phyloP scores from a whole-genome alignment of 2,888 invertebrate species.

The Coelopa pilipes region DNA sequence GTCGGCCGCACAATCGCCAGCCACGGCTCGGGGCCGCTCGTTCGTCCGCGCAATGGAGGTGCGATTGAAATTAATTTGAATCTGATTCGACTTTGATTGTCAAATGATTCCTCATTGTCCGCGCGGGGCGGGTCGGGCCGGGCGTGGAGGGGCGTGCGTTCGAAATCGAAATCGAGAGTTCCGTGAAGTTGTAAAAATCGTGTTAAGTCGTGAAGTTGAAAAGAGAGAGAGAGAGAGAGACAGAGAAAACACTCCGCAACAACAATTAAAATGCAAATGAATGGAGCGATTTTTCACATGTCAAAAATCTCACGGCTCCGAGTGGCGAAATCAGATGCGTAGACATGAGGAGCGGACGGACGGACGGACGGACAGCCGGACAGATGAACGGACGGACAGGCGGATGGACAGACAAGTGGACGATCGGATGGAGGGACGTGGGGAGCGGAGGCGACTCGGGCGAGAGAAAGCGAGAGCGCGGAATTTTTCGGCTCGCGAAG shows the following conservation, averaged over 20 bases:
- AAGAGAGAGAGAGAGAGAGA: background rate
- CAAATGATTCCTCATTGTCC: background rate
- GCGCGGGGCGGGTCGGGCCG: background rate
- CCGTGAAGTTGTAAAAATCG: too few species aligned
- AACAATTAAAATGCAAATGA: conserved; percentile 13
- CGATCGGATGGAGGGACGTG: too few species aligned
- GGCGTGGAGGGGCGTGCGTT: background rate
- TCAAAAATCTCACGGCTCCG: background rate
- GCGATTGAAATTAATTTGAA: too few species aligned
- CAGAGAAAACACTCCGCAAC: background rate
- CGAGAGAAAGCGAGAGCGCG: too few species aligned
- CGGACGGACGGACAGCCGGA: too few species aligned
- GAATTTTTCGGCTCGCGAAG: too few species aligned
- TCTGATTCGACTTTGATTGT: background rate
- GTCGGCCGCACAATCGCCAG: too few species aligned
- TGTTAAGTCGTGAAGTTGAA: background rate
- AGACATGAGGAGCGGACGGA: too few species aligned
- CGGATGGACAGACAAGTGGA: background rate
- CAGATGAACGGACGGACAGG: background rate
- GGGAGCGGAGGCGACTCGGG: too few species aligned
- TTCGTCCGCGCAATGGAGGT: too few species aligned
- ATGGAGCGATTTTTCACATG: background rate
- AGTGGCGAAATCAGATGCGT: conserved; percentile 1
- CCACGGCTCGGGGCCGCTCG: too few species aligned
- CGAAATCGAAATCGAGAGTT: too few species aligned